Conservation (phyloP, 2,113 vertebrate genomes). For the Uropsilus gracilis region DNA sequence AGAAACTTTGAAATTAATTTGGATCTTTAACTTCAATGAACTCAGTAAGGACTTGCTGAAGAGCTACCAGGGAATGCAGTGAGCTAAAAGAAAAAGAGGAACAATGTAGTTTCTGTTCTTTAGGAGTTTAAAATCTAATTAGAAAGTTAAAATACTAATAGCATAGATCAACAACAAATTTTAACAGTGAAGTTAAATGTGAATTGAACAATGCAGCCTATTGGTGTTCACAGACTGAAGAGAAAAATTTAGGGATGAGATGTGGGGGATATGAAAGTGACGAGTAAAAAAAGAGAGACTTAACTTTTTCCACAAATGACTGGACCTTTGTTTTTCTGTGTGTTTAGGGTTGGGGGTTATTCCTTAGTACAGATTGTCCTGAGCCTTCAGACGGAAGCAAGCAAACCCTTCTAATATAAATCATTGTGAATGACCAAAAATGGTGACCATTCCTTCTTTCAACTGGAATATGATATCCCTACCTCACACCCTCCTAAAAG, state of each 20-base stretch:
- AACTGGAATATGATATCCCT: not conserved
- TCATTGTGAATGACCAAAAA: not conserved
- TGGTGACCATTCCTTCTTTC: not conserved
- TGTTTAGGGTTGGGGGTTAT: too few species aligned
- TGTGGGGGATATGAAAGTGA: not conserved
- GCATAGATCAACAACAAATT: not conserved
- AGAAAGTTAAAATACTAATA: not conserved
- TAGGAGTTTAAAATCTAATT: not conserved
- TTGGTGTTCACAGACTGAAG: not conserved
- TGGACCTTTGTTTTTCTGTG: not conserved
- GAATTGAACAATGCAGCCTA: not conserved
- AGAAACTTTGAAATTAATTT: constrained; percentile 42
- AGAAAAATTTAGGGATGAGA: not conserved
- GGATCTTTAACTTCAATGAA: not conserved
- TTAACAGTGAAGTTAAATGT: not conserved
- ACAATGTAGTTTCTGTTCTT: not conserved
- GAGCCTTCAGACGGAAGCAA: not conserved
- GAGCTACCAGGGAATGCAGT: not conserved
- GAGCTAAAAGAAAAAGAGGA: not conserved
- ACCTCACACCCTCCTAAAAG: not conserved
- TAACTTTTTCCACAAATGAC: not conserved
- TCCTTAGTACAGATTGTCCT: not conserved
- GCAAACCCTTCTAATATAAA: not conserved
- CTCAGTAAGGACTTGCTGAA: not conserved
- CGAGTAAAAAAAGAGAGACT: not conserved